Conservation (phyloP, 2,888 invertebrate species). For the Bibio marci region DNA sequence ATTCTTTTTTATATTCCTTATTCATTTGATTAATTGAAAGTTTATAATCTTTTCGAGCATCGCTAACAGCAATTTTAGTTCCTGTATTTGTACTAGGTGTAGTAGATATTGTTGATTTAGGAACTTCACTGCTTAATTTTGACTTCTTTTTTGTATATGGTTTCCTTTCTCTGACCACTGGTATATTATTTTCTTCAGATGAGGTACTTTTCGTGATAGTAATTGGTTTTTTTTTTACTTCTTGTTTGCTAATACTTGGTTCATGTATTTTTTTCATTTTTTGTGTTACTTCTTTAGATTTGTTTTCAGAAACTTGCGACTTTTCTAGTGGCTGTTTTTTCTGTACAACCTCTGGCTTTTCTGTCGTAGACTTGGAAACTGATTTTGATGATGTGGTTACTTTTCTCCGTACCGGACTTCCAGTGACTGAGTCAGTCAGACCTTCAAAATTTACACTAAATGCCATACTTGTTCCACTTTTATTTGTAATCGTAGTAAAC, state of each 20-base stretch:
- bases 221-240: background rate
- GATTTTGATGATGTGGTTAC: background rate
- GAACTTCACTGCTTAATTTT: background rate
- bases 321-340: background rate
- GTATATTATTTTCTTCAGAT: constrained; percentile 3
- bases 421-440: constrained; percentile 3
- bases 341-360: background rate
- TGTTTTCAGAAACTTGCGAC: background rate
- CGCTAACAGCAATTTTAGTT: too few relatives aligned
- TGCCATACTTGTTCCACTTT: constrained; percentile 10
- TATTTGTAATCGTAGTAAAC: constrained; percentile 1
- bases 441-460: background rate
- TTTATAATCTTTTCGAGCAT: background rate
- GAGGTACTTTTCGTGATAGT: constrained; percentile 3
- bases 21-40: background rate
- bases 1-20: background rate
- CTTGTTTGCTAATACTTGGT: background rate
- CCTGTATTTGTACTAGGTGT: too few relatives aligned
- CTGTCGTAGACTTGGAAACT: too few relatives aligned
- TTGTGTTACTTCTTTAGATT: background rate
- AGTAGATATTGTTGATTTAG: background rate
- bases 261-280: too few relatives aligned
- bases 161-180: background rate
- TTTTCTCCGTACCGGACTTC: constrained; percentile 9
- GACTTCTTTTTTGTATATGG: background rate